Conservation (phyloP, 2,888 invertebrate genomes). For the Oeneis ivallda region DNA sequence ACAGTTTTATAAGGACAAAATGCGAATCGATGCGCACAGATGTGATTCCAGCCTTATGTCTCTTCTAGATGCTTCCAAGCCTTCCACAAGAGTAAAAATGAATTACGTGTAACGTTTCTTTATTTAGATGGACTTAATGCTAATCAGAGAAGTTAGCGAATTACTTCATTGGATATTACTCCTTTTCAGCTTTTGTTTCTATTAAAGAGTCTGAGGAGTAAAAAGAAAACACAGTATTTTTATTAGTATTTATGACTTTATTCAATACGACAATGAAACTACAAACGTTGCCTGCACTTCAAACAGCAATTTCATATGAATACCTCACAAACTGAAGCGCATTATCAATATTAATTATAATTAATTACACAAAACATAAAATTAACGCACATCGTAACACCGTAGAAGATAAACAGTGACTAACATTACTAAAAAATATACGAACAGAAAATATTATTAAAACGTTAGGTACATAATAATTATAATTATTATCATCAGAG, state of each 20-base stretch:
- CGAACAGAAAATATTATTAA: constrained; percentile 49
- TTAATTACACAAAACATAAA: constrained; percentile 71
- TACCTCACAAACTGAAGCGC: constrained; percentile 80
- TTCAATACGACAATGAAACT: constrained; percentile 83
- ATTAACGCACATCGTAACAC: constrained; percentile 67
- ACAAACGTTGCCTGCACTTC: constrained; percentile 81
- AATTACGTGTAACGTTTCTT: too few species aligned
- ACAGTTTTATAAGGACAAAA: too few species aligned
- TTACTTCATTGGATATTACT: too few species aligned
- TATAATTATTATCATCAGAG: constrained; percentile 3
- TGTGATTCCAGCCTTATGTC: too few species aligned
- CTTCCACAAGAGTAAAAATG: too few species aligned
- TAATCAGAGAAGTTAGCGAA: too few species aligned
- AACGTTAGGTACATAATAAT: constrained; percentile 40
- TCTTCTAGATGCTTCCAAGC: too few species aligned
- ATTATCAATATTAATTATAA: constrained; percentile 52
- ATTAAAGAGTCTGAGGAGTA: neutral
- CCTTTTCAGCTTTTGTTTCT: too few species aligned
- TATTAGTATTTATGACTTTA: constrained; percentile 80
- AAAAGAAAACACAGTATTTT: constrained; percentile 48
- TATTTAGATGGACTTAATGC: too few species aligned
- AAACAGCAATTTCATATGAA: constrained; percentile 68
- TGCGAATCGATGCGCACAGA: too few species aligned
- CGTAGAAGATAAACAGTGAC: constrained; percentile 65
- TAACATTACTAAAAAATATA: constrained; percentile 78